Conservation (phyloP, 2,113 vertebrate genomes). For the Anoura caudifer region DNA sequence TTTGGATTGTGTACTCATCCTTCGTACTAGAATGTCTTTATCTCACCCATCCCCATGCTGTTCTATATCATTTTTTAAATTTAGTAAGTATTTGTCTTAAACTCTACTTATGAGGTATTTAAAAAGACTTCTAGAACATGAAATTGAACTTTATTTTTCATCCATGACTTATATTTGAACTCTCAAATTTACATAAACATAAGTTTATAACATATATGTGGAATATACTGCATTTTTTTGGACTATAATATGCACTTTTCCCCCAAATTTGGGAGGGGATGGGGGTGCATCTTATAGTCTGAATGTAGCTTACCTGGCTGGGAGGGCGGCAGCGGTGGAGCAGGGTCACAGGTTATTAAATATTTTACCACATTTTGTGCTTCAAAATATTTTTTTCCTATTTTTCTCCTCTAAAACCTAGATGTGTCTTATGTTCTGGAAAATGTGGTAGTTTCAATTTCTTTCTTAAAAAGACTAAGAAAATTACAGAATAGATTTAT, state of each 20-base stretch:
- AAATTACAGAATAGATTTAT: background rate
- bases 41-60: background rate
- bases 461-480: conserved; percentile 17
- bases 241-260: too few relatives aligned
- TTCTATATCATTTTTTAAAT: background rate
- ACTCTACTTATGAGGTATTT: background rate
- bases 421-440: too few relatives aligned
- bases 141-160: background rate
- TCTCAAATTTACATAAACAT: background rate
- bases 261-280: too few relatives aligned
- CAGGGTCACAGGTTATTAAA: too few relatives aligned
- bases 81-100: background rate
- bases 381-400: too few relatives aligned
- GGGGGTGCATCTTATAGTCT: too few relatives aligned
- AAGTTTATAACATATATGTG: background rate
- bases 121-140: background rate
- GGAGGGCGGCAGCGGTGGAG: too few relatives aligned
- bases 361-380: too few relatives aligned
- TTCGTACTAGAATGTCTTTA: background rate
- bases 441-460: background rate
- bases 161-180: background rate
- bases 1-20: background rate
- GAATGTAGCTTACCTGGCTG: too few relatives aligned
- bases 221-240: background rate
- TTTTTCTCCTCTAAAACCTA: too few relatives aligned